Base-by-base conservation (phyloP, 2,888 invertebrate species). In the Ecliptopera silaceata region DNA sequence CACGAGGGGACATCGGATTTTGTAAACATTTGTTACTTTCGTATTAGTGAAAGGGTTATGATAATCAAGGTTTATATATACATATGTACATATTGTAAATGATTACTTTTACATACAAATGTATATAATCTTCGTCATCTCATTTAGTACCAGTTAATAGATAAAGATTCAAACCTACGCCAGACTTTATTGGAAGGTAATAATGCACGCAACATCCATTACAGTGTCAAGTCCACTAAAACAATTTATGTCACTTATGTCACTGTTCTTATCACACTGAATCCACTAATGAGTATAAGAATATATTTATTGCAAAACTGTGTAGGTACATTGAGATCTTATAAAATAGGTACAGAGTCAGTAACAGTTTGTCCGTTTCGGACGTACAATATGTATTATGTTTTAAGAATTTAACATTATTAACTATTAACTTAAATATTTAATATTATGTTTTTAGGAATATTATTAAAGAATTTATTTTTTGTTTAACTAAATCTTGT, bases 1-100 rank as follows among this genome's bases (percentile, higher is more conserved):
- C 44, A 65, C 54, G 42, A 38, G 39, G 31, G 47, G 51, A 52
- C 41, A 44, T 48, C 44, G 46, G 42, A 38, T 63, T 45, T 44
- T 54, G 32, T 49, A 48, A 56, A 55, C 48, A 48, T 22, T 22
- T 48, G 17, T 49, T 20, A 49, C 44, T 45, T 34, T 36, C 34
- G 13, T 13, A 13, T 18, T 34, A 26, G 17, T 50, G 15, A 34
- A 39, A 41, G 34, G 41, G n/a, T 3, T 22, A 34, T 2, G n/a
- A 20, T 6, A 20, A 39, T 39, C 8, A 34, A 34, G 34, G 12
- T n/a, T 39, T 18, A 18, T 36, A 15, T 15, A n/a, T n/a, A n/a
- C n/a, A n/a, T 8, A 34, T 20, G 3, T 20, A 13, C 34, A 11
- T 13, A 6, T 6, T 13, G 34, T 5, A 3, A 20, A 20, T 20